Conservation (phyloP, 2,888 invertebrate genomes). For the Hirtodrosophila duncani region DNA sequence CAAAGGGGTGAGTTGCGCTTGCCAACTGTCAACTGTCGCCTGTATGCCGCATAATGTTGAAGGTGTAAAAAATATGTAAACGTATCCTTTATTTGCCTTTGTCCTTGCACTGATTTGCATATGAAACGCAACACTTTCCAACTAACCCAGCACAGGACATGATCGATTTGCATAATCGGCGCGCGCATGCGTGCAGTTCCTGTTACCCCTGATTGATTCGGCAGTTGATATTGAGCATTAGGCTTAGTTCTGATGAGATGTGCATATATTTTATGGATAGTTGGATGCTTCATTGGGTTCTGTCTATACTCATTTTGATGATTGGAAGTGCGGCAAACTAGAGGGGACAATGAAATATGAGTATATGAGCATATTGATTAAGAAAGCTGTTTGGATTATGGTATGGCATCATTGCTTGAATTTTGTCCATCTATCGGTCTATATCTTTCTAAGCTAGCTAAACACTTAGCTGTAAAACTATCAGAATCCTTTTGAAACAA, state of each 20-base stretch:
- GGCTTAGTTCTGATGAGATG: conserved; percentile 3
- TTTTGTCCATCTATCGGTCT: no score
- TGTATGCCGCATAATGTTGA: conserved; percentile 38
- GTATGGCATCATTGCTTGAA: no score
- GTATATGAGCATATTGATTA: not conserved
- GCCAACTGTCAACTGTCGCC: conserved; percentile 21
- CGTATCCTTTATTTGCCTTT: conserved; percentile 53
- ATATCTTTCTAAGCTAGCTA: no score
- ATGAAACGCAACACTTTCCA: conserved; percentile 55
- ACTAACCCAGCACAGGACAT: not conserved
- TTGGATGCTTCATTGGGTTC: conserved; percentile 21
- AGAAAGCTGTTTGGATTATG: not conserved
- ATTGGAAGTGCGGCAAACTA: conserved; percentile 21
- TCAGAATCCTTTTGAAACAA: no score
- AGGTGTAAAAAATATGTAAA: conserved; percentile 72
- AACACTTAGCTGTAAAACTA: no score
- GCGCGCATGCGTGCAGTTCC: conserved; percentile 62
- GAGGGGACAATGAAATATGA: no score
- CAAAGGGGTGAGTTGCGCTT: not conserved
- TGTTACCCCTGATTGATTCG: conserved; percentile 30
- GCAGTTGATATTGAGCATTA: no score
- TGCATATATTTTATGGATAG: conserved; percentile 16
- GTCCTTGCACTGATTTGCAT: conserved; percentile 60
- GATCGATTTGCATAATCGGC: conserved; percentile 55
- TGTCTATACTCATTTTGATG: no score